Conservation (phyloP, 2,797 vertebrate genomes). For the Pipistrellus pipistrellus region DNA sequence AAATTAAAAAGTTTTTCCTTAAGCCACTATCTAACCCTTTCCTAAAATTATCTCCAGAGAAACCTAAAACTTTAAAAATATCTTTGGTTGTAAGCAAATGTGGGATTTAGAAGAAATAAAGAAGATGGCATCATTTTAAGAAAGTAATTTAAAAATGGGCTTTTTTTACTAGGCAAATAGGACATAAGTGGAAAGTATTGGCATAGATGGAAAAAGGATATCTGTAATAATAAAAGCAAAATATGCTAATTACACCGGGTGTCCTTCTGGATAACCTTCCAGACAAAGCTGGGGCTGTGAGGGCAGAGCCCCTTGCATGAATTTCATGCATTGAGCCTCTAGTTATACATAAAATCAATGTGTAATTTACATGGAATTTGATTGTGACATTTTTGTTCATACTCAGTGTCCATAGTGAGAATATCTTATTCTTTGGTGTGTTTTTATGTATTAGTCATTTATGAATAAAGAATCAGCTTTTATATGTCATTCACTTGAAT, state of each 20-base stretch:
- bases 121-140: slow-evolving; percentile 24
- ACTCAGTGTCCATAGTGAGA: background rate
- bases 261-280: too few relatives aligned
- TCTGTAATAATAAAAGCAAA: too few relatives aligned
- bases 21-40: background rate
- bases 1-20: background rate
- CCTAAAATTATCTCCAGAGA: background rate
- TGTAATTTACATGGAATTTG: slow-evolving; percentile 47
- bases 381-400: slow-evolving; percentile 36
- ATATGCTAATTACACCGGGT: too few relatives aligned
- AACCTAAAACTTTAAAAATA: slow-evolving; percentile 1
- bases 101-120: slow-evolving; percentile 31
- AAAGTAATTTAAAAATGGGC: slow-evolving; percentile 16
- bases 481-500: background rate
- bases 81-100: slow-evolving; percentile 18
- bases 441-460: slow-evolving; percentile 17
- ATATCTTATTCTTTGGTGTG: background rate
- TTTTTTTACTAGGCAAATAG: slow-evolving; percentile 28
- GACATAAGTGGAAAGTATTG: slow-evolving; percentile 30
- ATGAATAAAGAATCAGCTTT: background rate
- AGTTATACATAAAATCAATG: background rate
- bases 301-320: too few relatives aligned
- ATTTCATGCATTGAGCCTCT: too few relatives aligned
- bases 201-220: slow-evolving; percentile 46
- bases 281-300: too few relatives aligned